Evolutionary conservation across 1,140 invertebrate genomes (phyloP).

Genomic region (Polypedilum vanderplanki): DNA sequence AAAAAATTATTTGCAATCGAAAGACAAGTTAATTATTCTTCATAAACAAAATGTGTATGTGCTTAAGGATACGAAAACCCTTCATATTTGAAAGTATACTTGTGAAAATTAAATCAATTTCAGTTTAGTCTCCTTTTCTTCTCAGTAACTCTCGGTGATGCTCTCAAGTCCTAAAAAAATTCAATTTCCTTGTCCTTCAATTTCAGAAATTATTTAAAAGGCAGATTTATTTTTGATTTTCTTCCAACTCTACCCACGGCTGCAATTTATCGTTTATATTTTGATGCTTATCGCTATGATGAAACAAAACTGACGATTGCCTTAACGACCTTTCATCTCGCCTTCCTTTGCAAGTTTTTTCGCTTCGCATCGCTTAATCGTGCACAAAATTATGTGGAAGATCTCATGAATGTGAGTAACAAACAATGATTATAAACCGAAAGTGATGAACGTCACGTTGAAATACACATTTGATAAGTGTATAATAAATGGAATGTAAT

Average conservation of each 20-base stretch:
- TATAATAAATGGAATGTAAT: background rate
- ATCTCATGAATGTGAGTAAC: background rate
- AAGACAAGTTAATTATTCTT: no score
- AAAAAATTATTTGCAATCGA: no score
- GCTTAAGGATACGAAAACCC: no score
- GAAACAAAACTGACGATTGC: background rate
- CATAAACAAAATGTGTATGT: no score
- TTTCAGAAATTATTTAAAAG: constrained; percentile 8
- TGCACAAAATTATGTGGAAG: background rate
- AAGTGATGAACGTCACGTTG: background rate
- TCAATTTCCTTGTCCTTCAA: background rate
- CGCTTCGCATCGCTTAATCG: background rate
- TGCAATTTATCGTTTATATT: background rate
- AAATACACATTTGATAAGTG: background rate
- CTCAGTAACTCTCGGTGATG: no score
- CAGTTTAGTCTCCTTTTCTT: no score
- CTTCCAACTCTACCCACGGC: background rate
- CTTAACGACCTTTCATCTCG: background rate
- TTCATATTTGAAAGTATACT: no score
- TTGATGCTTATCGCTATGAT: background rate
- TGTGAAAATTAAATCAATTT: no score
- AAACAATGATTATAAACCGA: background rate
- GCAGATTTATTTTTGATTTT: background rate
- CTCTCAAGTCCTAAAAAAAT: no score
- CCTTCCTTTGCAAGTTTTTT: background rate